Conservation (phyloP, 2,888 invertebrate genomes). For the Neelides folsomi region DNA sequence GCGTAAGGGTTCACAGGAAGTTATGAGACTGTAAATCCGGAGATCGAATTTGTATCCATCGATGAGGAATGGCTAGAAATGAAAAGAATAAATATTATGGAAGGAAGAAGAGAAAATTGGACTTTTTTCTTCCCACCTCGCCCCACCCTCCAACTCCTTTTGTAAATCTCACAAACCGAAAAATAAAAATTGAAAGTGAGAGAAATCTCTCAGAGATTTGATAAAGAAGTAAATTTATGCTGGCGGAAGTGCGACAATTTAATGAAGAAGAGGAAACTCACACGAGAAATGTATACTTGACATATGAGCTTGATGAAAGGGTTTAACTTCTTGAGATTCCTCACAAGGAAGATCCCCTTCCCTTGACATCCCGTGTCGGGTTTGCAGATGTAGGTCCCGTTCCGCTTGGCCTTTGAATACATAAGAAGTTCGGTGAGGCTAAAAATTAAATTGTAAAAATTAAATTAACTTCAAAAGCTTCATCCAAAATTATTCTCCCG, state of each 20-base stretch:
- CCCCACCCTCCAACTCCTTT: no score
- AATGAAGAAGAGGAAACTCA: constrained; percentile 35
- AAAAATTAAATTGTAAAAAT: constrained; percentile 10
- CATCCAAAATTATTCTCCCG: no score
- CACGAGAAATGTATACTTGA: constrained; percentile 60
- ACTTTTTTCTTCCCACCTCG: no score
- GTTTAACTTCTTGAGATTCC: constrained; percentile 63
- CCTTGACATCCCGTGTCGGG: constrained; percentile 86
- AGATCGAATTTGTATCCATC: constrained; percentile 90
- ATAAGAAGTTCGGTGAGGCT: constrained; percentile 59
- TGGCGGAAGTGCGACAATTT: no score
- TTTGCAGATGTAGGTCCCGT: constrained; percentile 73
- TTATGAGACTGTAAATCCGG: constrained; percentile 72
- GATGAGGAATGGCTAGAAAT: constrained; percentile 60
- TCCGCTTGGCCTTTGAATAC: constrained; percentile 54
- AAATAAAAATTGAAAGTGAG: no score
- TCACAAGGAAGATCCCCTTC: constrained; percentile 72
- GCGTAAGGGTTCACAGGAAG: constrained; percentile 77
- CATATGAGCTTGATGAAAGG: constrained; percentile 70
- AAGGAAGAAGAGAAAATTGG: not conserved
- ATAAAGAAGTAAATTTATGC: no score
- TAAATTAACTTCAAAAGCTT: constrained; percentile 1
- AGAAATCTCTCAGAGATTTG: no score
- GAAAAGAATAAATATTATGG: not conserved
- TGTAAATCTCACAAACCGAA: no score